Evolutionary conservation across 2,888 invertebrate genomes (phyloP), one percentile per base, ranked within the genome.

Genomic region (Thymelicus acteon): DNA sequence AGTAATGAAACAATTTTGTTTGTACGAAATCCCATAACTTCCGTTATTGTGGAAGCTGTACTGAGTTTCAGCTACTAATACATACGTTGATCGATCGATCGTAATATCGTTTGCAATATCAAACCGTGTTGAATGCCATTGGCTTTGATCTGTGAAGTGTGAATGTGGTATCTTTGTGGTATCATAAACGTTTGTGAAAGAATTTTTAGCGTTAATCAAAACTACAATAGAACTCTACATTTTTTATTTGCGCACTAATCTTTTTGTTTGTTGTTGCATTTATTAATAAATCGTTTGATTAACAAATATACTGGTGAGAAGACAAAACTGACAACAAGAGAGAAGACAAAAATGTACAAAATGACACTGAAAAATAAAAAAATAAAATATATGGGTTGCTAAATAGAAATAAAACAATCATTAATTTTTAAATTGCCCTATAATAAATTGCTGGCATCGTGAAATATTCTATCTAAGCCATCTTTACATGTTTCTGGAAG

Each of bases 81-180:
- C 24, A 24, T 24, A 54, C 49, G 15, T 52, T 24, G 54, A 24
- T 24, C 54, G 54, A 54, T 54, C 57, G 40, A 47, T 44, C 47
- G 31, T 57, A 57, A 65, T 65, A 57, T 24, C 31, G 65, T 57
- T 65, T 65, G 44, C 57, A 57, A 60, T 67, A 67, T 67, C 60
- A 60, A 67, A 67, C 60, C 24, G 49, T 1, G 60, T 60, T 67
- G 60, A 60, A 60, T 48, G 49, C 60, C 49, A 67, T 49, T 37
- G 60, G 64, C 74, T 75, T 75, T 74, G 74, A 75, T 75, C 67
- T 66, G 65, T 71, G 73, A 67, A 73, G 44, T 73, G 57, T 68
- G 65, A 47, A 57, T 67, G 19, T 60, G 44, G 44, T 44, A 10
- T 44, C 44, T 44, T 12, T 10, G 44, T 44, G 44, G 44, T 44